phyloP scores from a whole-genome alignment of 2,113 vertebrate genomes.

The Corythaeola cristata region DNA sequence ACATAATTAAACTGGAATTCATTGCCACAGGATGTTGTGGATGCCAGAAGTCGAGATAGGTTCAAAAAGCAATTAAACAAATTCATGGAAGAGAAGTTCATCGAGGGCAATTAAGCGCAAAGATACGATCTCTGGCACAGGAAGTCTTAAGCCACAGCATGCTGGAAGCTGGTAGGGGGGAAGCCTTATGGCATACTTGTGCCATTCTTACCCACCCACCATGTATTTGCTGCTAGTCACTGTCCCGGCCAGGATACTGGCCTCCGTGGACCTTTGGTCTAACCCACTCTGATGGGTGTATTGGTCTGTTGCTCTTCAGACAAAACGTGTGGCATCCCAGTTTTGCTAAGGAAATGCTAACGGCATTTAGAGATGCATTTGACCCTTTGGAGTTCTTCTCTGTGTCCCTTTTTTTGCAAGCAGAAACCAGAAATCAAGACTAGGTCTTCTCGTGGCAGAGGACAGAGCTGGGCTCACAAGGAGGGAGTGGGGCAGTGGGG shows the following conservation, averaged over 20 bases:
- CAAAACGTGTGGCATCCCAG: not conserved
- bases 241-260: not conserved
- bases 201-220: not conserved
- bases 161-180: slow-evolving; percentile 45
- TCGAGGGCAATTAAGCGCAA: slow-evolving; percentile 63
- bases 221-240: not conserved
- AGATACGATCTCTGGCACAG: slow-evolving; percentile 66
- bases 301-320: not conserved
- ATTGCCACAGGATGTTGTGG: slow-evolving; percentile 69
- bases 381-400: not conserved
- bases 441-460: not conserved
- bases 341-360: not conserved
- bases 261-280: not conserved
- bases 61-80: slow-evolving; percentile 68
- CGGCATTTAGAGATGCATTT: not conserved
- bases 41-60: slow-evolving; percentile 61
- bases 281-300: fast-evolving
- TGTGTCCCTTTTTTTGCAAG: not conserved
- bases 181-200: slow-evolving; percentile 8
- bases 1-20: slow-evolving; percentile 69
- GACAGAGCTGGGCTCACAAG: not conserved
- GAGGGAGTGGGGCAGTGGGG: not conserved
- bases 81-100: slow-evolving; percentile 67
- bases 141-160: slow-evolving; percentile 62
- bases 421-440: not conserved